Evolutionary conservation across 2,797 vertebrate species (phyloP).

Genomic region (Enteromius radiatus): DNA sequence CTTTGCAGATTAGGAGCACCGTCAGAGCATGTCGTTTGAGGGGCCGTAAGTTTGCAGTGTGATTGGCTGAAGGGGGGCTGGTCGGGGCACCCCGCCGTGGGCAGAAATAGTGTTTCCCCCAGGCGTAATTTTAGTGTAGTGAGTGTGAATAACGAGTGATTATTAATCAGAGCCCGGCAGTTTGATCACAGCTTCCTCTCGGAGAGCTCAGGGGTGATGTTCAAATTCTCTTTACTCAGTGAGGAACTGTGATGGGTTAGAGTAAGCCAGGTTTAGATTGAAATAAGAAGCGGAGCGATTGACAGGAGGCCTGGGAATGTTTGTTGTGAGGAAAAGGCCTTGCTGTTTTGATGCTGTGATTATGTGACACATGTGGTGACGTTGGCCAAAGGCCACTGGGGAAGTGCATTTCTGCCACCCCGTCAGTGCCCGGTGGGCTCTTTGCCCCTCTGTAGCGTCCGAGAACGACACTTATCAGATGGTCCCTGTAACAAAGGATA

Average conservation of each 20-base stretch:
- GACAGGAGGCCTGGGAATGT: conserved; percentile 8
- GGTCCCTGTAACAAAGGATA: conserved; percentile 86
- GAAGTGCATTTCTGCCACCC: conserved; percentile 44
- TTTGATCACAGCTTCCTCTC: conserved; percentile 62
- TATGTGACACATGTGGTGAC: conserved; percentile 53
- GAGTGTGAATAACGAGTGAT: conserved; percentile 93
- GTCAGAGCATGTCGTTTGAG: conserved; percentile 57
- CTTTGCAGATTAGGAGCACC: conserved; percentile 64
- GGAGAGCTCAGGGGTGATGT: conserved; percentile 48
- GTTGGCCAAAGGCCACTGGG: conserved; percentile 33
- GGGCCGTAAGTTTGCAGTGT: conserved; percentile 80
- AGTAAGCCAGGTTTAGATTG: conserved; percentile 10
- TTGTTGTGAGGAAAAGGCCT: not conserved
- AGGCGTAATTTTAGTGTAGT: conserved; percentile 89
- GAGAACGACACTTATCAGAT: conserved; percentile 84
- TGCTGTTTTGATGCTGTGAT: conserved; percentile 11
- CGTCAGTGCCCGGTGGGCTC: not conserved
- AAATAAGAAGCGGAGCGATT: not conserved
- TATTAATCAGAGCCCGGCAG: conserved; percentile 84
- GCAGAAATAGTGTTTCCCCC: conserved; percentile 86
- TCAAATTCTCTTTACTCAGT: conserved; percentile 44
- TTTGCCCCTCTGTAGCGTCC: conserved; percentile 76
- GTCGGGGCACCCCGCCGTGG: conserved; percentile 84
- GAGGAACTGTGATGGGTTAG: conserved; percentile 17
- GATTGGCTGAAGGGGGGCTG: conserved; percentile 86